Evolutionary conservation across 1,140 invertebrate genomes (phyloP), one percentile per base, ranked within the genome.

Genomic region (Pachypeltis micranthus): DNA sequence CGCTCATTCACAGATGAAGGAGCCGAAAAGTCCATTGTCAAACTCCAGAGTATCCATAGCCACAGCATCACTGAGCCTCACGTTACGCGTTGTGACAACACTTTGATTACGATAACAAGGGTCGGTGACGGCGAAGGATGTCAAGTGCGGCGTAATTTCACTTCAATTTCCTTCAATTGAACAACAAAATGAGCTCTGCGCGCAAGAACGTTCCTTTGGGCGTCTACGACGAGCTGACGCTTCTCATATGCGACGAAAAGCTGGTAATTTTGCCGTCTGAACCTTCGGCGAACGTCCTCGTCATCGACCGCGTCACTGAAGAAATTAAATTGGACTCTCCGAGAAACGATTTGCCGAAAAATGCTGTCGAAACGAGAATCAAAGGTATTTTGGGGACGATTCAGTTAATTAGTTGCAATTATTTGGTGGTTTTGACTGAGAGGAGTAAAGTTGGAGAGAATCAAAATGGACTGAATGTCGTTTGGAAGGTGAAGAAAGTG

Each of bases 361-460:
- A 79, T 34, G 83, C 80, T 44, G 80, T 79, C 62, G 81, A 82
- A 63, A 83, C 84, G 65, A 81, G 83, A 65, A 90, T 98, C 65
- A 93, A 86, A 80, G 95, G 94, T 1, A 82, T 98, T 56, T 74
- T 97, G 21, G 95, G 95, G 16, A 85, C 85, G 39, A 87, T 97
- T 57, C 82, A 83, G 63, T 77, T 98, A 0, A 76, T 97, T 31
- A 86, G 90, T 65, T 93, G 93, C 60, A 81, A 86, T 56, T 94
- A 96, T 72, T 78, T 99, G 21, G 80, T 98, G 63, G 85, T 98
- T 0, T 91, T 95, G 57, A 96, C 93, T 21, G 85, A 88, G 68
- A 84, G 88, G 62, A 79, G 85, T 69, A 83, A 87, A 73, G 81
- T 97, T 51, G 95, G 95, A 10, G 47, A 51, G 23, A 51, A 51